phyloP scores from a whole-genome alignment of 2,888 invertebrate genomes.

The Marronus borbonicus region DNA sequence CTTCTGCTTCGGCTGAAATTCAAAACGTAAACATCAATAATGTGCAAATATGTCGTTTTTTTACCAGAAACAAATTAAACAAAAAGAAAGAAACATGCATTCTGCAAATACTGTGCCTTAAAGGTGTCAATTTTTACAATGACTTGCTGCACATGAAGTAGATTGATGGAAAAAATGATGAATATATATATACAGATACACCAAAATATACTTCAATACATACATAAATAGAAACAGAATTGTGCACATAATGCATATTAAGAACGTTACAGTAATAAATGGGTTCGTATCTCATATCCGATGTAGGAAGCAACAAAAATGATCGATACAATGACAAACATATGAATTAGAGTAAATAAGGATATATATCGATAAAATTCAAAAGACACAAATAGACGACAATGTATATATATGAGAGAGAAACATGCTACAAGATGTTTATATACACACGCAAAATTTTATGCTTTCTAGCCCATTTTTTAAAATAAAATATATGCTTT shows the following conservation, averaged over 20 bases:
- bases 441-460: not conserved
- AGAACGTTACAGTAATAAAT: not conserved
- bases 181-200: conserved; percentile 4
- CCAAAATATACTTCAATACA: conserved; percentile 14
- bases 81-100: conserved; percentile 37
- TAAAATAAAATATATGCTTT: too few relatives aligned
- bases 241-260: conserved; percentile 44
- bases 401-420: not conserved
- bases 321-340: not conserved
- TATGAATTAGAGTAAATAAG: conserved; percentile 3
- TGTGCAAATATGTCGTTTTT: conserved; percentile 4
- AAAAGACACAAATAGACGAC: not conserved
- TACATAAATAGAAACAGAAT: conserved; percentile 17
- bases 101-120: conserved; percentile 16
- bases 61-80: conserved; percentile 10
- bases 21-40: conserved; percentile 51
- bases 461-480: too few relatives aligned
- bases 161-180: not conserved
- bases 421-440: not conserved
- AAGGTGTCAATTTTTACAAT: conserved; percentile 35
- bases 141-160: conserved; percentile 35
- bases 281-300: not conserved
- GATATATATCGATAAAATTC: not conserved
- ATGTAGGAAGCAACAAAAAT: conserved; percentile 32
- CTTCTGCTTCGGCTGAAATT: conserved; percentile 64